These are phyloP conservation scores for Drosophila ustulata DNA, from an alignment of 2,888 invertebrate genomes.

Conservation along the genomic window DNA sequence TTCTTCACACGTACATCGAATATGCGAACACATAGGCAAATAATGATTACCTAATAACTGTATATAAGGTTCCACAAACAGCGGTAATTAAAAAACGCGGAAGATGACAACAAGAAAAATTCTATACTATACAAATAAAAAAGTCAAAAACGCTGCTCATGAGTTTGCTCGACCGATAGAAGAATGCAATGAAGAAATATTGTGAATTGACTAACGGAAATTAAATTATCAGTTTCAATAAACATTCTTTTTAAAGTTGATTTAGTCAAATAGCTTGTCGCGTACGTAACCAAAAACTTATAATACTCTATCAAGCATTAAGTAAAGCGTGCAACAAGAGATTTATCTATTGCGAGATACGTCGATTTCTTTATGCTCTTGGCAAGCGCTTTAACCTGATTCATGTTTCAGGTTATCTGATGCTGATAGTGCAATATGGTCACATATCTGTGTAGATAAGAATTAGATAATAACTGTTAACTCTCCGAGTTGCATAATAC, in stretches of 20 bases:
- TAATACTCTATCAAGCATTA: background rate
- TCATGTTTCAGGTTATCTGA: background rate
- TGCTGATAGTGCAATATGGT: background rate
- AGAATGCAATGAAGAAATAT: background rate
- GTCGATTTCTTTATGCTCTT: slow-evolving; percentile 11
- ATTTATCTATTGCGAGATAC: background rate
- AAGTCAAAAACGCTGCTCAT: background rate
- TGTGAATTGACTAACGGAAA: background rate
- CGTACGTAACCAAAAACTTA: background rate
- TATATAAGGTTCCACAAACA: slow-evolving; percentile 3
- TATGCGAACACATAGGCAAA: slow-evolving; percentile 24
- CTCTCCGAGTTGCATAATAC: slow-evolving; percentile 18
- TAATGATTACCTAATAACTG: slow-evolving; percentile 48
- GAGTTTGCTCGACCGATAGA: background rate
- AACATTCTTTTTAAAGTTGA: background rate
- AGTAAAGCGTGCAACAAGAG: background rate
- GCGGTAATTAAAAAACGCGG: slow-evolving; percentile 24
- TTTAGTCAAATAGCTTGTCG: background rate
- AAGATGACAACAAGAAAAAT: slow-evolving; percentile 25
- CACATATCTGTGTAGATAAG: slow-evolving; percentile 16
- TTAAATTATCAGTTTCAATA: too few species aligned
- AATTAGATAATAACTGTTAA: slow-evolving; percentile 16
- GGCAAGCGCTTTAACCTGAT: background rate
- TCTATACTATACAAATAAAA: background rate
- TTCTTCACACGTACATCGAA: slow-evolving; percentile 14